Base-by-base conservation (phyloP, 2,113 vertebrate genomes). In the Etheostoma spectabile region DNA sequence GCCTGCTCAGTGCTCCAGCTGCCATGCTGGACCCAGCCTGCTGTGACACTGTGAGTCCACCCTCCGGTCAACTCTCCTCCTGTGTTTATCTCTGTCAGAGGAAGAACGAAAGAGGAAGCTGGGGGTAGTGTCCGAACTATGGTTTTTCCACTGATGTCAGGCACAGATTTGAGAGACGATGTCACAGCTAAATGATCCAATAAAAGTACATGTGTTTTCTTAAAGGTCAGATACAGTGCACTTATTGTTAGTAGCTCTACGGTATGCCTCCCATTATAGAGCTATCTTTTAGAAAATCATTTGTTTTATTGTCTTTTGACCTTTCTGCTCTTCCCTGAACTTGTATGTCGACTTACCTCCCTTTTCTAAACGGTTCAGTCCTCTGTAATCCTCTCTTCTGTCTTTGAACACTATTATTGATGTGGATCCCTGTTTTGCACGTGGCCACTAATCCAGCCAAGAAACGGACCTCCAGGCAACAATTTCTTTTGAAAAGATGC, bases 21-120 rank as follows among this genome's bases (percentile, higher is more conserved):
- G 11, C 89, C 92, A 97, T 99, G 97, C 92, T 99, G 79, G 94
- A 94, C 27, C 97, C 97, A 0, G 94, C 94, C 42, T 93, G 65
- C 86, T 96, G 96, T 1, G 96, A 97, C 70, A 97, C 96, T 0
- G 97, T 99, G 92, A 93, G 96, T 91, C 69, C 2, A 10, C 56
- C 57, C 55, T 38, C 21, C 38, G 2, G 2, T 21, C 66, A 42
- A 61, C 33, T 66, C 33, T 49, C 16, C 51, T 74, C 52, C 15
- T 35, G 27, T 53, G 15, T 38, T 83, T 55, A 48, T 59, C 27
- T 55, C 16, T 74, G 65, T 60, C 18, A 63, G n/a, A 45, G 14
- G n/a, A 24, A 75, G 30, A 69, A 12, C 38, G 46, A 67, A 6
- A 49, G 72, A 46, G 22, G 72, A 56, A 27, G 33, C 0, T 30